Base-by-base conservation (phyloP, 2,113 vertebrate species). In the Geothlypis trichas region DNA sequence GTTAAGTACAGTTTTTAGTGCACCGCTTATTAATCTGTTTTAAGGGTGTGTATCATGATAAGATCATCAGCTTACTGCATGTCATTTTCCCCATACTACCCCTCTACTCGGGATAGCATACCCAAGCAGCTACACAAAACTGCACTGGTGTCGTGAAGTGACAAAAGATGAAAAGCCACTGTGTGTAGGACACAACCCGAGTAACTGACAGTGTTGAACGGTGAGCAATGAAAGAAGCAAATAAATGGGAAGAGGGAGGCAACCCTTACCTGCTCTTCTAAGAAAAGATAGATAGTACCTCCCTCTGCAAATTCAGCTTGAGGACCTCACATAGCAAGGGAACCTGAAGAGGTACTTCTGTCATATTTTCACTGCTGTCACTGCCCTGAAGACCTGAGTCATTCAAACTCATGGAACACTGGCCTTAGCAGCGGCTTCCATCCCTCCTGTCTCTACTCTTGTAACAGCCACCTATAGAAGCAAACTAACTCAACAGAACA, bases 121-220 rank as follows among this genome's bases (percentile, higher is more conserved):
- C 15, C 20, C 26, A 78, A 73, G 11, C 7, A 3, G 41, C 30
- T 26, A 31, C 6, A 27, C 2, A 2, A 27, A 82, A 84, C 47
- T 7, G 4, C 46, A 13, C 27, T 11, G 10, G 15, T 68, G 39
- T 27, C 57, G 46, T 3, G 0, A 63, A 69, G 39, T 13, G 21
- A 80, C 39, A 74, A 63, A 92, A 73, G 22, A 66, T 14, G 14
- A 62, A 84, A 62, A 75, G 13, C 44, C 20, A 33, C 35, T 20
- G 5, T 0, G 0, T 15, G 24, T 3, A 31, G 8, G n/a, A 82
- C 24, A 42, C 21, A 2, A 62, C 5, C 7, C 4, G 2, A 67
- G 18, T 46, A 80, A 54, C 23, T 19, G 28, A 24, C n/a, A 46
- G 39, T 2, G 10, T 8, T 57, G 33, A 74, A 86, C 89, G 30